Conservation (phyloP, 2,888 invertebrate species). For the Idaea straminata region DNA sequence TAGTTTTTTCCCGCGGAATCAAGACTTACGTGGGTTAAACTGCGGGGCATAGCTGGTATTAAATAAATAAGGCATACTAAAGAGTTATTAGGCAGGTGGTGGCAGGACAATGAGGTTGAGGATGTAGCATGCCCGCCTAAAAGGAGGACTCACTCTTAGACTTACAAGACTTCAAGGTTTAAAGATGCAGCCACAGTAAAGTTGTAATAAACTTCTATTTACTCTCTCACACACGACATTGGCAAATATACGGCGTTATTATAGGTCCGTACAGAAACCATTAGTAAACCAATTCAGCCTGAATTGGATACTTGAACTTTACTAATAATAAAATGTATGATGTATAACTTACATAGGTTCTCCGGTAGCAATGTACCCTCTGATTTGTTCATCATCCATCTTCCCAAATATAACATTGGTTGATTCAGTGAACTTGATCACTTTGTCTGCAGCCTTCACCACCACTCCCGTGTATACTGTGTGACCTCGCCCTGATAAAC, state of each 20-base stretch:
- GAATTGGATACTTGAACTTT: too few relatives aligned
- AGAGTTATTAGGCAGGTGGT: too few relatives aligned
- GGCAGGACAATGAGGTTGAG: too few relatives aligned
- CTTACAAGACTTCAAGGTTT: not conserved
- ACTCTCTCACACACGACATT: too few relatives aligned
- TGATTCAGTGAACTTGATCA: constrained; percentile 87
- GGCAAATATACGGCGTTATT: not conserved
- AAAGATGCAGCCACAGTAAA: not conserved
- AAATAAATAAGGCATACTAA: too few relatives aligned
- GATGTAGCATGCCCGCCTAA: too few relatives aligned
- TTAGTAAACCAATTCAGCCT: too few relatives aligned
- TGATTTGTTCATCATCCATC: constrained; percentile 86
- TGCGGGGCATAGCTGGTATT: too few relatives aligned
- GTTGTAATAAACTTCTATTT: not conserved
- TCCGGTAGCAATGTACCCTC: constrained; percentile 90
- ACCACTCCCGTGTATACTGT: constrained; percentile 93
- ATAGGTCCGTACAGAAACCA: not conserved
- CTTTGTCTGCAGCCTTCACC: constrained; percentile 81
- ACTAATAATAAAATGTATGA: too few relatives aligned
- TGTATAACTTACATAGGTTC: constrained; percentile 88
- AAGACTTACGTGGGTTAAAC: too few relatives aligned
- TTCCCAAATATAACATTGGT: constrained; percentile 91
- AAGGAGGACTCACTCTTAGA: too few relatives aligned
- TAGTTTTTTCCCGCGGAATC: too few relatives aligned
- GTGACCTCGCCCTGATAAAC: constrained; percentile 89